phyloP scores from a whole-genome alignment of 35 echinoderm and acorn worm species.

The Heliocidaris erythrogramma region DNA sequence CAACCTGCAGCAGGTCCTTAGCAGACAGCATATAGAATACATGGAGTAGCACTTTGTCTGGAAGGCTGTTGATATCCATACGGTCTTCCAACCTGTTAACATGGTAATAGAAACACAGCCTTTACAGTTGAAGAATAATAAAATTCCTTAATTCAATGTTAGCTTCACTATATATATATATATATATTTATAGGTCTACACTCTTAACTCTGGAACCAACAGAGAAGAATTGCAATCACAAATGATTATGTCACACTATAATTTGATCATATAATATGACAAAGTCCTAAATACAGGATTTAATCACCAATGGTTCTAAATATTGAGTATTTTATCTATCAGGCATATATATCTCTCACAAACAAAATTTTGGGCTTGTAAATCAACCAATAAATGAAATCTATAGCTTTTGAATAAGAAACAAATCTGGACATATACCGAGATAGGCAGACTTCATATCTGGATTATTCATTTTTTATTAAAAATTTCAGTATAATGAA shows the following conservation, averaged over 20 bases:
- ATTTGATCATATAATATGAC: neutral
- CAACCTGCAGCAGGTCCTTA: slow-evolving; percentile 64
- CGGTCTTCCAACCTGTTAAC: slow-evolving; percentile 74
- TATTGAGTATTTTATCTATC: neutral
- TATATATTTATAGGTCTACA: neutral
- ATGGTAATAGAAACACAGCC: neutral
- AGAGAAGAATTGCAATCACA: neutral
- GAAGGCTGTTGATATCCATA: slow-evolving; percentile 80
- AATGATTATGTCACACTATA: neutral
- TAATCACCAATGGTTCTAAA: neutral
- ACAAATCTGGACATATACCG: neutral
- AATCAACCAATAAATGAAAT: too few species aligned
- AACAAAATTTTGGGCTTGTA: neutral
- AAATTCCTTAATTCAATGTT: too few species aligned
- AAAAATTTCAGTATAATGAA: neutral
- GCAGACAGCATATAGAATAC: slow-evolving; percentile 81
- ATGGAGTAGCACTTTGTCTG: slow-evolving; percentile 78
- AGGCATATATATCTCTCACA: neutral
- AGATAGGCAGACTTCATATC: neutral
- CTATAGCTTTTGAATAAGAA: neutral
- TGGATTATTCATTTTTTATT: neutral
- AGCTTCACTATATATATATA: neutral
- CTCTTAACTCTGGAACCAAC: neutral
- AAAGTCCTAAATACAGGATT: too few species aligned
- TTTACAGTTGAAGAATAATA: neutral